A percentile compares a stretch with the other conserved stretches of the same genome.
Evolutionary conservation across 1,140 invertebrate species (phyloP).

Genomic region (Drosophila pseudoananassae): DNA sequence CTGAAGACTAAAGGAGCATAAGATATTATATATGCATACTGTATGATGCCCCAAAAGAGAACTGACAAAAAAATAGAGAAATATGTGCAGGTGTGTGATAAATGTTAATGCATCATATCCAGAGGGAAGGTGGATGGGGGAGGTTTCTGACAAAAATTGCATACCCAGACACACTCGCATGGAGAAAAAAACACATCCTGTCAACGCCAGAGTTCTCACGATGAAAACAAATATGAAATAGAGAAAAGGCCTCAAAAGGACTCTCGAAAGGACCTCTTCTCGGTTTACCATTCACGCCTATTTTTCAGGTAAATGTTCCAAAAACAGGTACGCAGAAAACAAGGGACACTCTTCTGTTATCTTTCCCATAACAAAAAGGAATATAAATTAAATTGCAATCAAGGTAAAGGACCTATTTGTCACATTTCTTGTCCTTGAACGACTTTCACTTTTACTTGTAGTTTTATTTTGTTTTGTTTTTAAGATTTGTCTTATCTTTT

Average conservation of each 20-base stretch:
- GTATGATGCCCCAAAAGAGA: constrained; percentile 6
- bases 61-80: not conserved
- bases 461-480: too few relatives aligned
- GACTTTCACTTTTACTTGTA: constrained; percentile 55
- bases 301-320: constrained; percentile 17
- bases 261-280: constrained; percentile 24
- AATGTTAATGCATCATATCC: constrained; percentile 9
- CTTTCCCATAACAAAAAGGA: constrained; percentile 5
- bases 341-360: constrained; percentile 12
- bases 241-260: constrained; percentile 16
- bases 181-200: constrained; percentile 25
- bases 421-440: constrained; percentile 6
- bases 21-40: constrained; percentile 12
- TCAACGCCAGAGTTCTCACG: constrained; percentile 27
- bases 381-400: constrained; percentile 22
- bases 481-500: constrained; percentile 29
- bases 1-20: too few relatives aligned
- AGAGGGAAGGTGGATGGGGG: not conserved
- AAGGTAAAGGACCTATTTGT: constrained; percentile 2
- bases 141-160: constrained; percentile 1
- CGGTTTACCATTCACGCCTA: constrained; percentile 33
- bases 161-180: not conserved
- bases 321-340: not conserved
- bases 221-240: not conserved
- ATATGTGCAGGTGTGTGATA: constrained; percentile 42